Evolutionary conservation across 2,797 vertebrate species (phyloP).

Genomic region (Saxicola maurus): DNA sequence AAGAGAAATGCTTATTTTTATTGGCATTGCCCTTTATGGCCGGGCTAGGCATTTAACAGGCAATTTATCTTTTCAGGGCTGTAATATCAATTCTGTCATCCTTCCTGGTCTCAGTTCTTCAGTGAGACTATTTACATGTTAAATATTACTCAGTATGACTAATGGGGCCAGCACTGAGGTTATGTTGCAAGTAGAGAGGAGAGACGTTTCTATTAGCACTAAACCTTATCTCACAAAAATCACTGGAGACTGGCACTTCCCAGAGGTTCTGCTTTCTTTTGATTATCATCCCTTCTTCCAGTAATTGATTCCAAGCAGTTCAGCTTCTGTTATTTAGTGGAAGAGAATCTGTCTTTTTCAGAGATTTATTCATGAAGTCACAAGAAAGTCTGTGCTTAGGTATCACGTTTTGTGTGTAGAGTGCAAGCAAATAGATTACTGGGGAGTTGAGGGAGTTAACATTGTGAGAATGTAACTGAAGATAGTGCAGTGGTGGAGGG

Average conservation of each 20-base stretch:
- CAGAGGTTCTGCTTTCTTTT: constrained; percentile 15
- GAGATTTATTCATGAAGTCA: not conserved
- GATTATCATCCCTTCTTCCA: constrained; percentile 14
- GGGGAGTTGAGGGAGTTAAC: not conserved
- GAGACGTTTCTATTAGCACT: not conserved
- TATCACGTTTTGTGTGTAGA: not conserved
- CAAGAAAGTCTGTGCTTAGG: not conserved
- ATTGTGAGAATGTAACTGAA: not conserved
- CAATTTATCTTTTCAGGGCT: not conserved
- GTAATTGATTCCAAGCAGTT: constrained; percentile 16
- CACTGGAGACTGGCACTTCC: not conserved
- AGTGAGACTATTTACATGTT: constrained; percentile 23
- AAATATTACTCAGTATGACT: constrained; percentile 31
- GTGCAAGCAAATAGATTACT: not conserved
- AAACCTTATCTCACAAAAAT: constrained; percentile 30
- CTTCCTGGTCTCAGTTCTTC: not conserved
- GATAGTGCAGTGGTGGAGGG: not conserved
- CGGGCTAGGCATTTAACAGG: not conserved
- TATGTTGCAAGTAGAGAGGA: not conserved
- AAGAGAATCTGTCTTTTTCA: not conserved
- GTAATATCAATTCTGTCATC: constrained; percentile 1
- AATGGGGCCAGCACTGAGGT: not conserved
- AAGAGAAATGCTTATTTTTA: not conserved
- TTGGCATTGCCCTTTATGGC: not conserved
- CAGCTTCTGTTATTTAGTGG: not conserved